A percentile compares a stretch with the other conserved stretches of the same genome.
Conservation (phyloP, 2,797 vertebrate genomes). For the Allochrocebus solatus region DNA sequence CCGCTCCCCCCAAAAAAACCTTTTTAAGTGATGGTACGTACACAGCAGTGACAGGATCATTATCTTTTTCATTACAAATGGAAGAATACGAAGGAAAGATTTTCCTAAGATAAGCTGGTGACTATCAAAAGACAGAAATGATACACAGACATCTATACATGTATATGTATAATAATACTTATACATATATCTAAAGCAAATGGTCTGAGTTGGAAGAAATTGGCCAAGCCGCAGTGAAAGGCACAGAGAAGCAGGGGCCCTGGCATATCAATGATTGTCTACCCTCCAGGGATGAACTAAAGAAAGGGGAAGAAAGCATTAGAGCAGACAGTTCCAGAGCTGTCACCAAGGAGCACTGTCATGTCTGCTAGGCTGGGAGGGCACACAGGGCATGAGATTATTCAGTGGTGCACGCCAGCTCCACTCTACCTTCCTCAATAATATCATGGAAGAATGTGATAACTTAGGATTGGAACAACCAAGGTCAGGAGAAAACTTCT, state of each 20-base stretch:
- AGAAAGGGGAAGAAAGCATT: not conserved
- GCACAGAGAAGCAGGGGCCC: not conserved
- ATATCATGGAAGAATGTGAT: not conserved
- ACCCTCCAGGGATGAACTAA: not conserved
- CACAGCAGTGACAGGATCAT: not conserved
- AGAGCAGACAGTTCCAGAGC: not conserved
- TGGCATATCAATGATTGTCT: not conserved
- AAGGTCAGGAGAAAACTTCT: not conserved
- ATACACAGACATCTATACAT: not conserved
- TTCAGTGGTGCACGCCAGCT: not conserved
- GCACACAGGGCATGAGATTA: not conserved
- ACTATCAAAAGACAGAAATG: not conserved
- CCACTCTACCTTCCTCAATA: not conserved
- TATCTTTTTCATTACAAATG: not conserved
- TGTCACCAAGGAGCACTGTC: not conserved
- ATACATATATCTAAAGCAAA: not conserved
- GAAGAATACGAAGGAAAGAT: not conserved
- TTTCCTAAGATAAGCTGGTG: not conserved
- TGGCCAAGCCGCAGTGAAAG: not conserved
- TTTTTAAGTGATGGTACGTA: not conserved
- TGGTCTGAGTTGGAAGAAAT: not conserved
- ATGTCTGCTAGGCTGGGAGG: not conserved
- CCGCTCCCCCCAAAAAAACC: not conserved
- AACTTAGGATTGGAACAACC: not conserved
- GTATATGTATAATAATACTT: not conserved